Evolutionary conservation across 2,888 invertebrate genomes (phyloP).

Genomic region (Drosophila emarginata): DNA sequence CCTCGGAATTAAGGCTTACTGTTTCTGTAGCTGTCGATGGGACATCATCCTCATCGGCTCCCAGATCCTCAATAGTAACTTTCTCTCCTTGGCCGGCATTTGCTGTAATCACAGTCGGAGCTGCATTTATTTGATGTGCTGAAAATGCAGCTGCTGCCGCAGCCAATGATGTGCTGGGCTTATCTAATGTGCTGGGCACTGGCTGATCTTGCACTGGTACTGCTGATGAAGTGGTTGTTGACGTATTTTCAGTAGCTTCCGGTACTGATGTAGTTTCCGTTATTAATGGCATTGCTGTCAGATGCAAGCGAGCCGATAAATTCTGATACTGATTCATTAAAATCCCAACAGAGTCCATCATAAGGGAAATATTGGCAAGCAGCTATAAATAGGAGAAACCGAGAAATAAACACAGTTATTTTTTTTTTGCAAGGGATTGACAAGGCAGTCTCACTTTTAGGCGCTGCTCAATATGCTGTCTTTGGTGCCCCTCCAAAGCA

Average conservation of each 20-base stretch:
- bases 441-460: constrained; percentile 85
- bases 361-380: constrained; percentile 91
- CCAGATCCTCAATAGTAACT: constrained; percentile 81
- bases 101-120: constrained; percentile 17
- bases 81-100: constrained; percentile 49
- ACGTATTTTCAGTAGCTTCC: background rate
- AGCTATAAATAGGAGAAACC: constrained; percentile 83
- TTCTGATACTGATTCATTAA: constrained; percentile 97
- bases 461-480: constrained; percentile 94
- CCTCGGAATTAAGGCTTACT: constrained; percentile 31
- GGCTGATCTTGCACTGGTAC: constrained; percentile 11
- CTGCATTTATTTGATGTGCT: constrained; percentile 34
- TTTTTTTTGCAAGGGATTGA: background rate
- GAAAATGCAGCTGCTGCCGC: constrained; percentile 39
- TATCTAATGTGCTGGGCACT: constrained; percentile 42
- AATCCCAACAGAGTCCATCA: constrained; percentile 95
- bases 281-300: constrained; percentile 31
- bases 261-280: constrained; percentile 17
- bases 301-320: constrained; percentile 85
- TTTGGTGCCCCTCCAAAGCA: constrained; percentile 93
- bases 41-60: constrained; percentile 77
- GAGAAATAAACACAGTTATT: constrained; percentile 3
- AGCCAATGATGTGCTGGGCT: constrained; percentile 65
- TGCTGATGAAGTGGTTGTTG: constrained; percentile 26
- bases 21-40: constrained; percentile 36